phyloP scores from a whole-genome alignment of 64 coral and sea anemone genomes.

The Cladopsammia gracilis region DNA sequence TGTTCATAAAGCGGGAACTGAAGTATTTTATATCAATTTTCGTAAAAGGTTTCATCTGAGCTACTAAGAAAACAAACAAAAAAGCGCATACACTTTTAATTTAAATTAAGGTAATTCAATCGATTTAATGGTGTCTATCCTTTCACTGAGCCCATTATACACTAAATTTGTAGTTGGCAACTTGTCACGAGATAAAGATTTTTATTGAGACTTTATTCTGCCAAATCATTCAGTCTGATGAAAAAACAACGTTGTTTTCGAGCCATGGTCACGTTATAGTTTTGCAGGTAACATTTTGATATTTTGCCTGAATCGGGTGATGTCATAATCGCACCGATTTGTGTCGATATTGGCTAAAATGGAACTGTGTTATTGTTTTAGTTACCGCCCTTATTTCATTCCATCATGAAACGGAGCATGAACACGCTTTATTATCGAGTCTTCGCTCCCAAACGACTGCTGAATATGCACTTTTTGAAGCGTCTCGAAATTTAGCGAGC shows the following conservation, averaged over 20 bases:
- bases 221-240: too few relatives aligned
- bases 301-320: conserved; percentile 6
- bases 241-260: neutral
- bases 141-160: neutral
- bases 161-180: too few relatives aligned
- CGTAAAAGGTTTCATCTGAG: neutral
- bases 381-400: neutral
- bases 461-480: neutral
- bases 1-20: too few relatives aligned
- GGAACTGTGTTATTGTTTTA: neutral
- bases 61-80: neutral
- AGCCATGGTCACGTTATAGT: neutral
- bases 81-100: neutral
- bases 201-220: too few relatives aligned
- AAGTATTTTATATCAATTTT: neutral
- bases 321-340: neutral
- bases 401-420: neutral
- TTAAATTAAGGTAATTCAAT: neutral
- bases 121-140: neutral
- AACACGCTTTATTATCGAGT: neutral
- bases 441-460: too few relatives aligned
- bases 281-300: neutral
- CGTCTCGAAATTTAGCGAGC: neutral
- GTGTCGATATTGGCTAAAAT: conserved; percentile 1
- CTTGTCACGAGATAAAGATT: too few relatives aligned